A percentile compares a stretch with the other conserved stretches of the same genome.
Conservation (phyloP, 1,140 invertebrate genomes). For the Drosophila sproati region DNA sequence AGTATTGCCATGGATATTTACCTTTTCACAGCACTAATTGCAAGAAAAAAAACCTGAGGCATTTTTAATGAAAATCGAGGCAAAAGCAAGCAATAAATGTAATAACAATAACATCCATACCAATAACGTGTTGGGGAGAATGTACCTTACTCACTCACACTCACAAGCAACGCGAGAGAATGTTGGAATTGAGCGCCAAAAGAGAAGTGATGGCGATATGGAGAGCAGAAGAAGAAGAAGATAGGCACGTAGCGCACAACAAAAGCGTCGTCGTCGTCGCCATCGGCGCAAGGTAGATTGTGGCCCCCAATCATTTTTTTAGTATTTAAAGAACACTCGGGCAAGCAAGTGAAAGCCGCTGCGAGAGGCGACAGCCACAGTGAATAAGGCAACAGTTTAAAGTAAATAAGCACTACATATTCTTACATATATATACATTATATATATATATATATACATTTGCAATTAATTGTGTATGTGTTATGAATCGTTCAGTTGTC, state of each 20-base stretch:
- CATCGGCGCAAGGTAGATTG: slow-evolving; percentile 50
- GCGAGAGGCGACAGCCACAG: slow-evolving; percentile 34
- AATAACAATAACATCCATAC: slow-evolving; percentile 15
- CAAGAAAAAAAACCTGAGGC: not conserved
- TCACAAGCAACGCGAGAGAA: slow-evolving; percentile 26
- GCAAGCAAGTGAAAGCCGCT: slow-evolving; percentile 50
- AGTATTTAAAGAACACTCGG: slow-evolving; percentile 59
- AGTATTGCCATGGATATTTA: too few relatives aligned
- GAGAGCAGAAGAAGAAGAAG: slow-evolving; percentile 40
- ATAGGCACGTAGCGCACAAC: slow-evolving; percentile 53
- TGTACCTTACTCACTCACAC: slow-evolving; percentile 7
- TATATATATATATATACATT: not conserved
- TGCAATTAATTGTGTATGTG: slow-evolving; percentile 1
- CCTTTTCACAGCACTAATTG: not conserved
- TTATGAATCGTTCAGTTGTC: slow-evolving; percentile 39
- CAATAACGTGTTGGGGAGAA: slow-evolving; percentile 20
- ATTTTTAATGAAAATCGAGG: slow-evolving; percentile 10
- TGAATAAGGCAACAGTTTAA: slow-evolving; percentile 43
- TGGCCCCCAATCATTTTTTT: slow-evolving; percentile 49
- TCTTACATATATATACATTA: not conserved
- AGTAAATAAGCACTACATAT: slow-evolving; percentile 46
- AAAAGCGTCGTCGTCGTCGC: slow-evolving; percentile 36
- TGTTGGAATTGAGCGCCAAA: slow-evolving; percentile 38
- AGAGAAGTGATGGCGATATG: slow-evolving; percentile 39
- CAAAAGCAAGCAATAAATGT: slow-evolving; percentile 31